phyloP scores from a whole-genome alignment of 1,140 invertebrate genomes.

The Aphis craccivora region DNA sequence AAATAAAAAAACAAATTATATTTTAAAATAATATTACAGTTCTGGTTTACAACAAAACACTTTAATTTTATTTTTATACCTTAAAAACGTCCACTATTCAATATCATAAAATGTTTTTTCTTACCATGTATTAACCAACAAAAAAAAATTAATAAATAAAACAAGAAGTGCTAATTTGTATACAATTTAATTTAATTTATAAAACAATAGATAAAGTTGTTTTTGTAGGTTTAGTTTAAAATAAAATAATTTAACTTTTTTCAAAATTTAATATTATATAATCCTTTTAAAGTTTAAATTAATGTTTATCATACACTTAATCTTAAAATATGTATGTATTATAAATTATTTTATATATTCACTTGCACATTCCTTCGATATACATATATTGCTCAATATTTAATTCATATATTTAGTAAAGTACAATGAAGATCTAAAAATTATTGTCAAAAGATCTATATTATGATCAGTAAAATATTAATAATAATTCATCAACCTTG shows the following conservation, averaged over 20 bases:
- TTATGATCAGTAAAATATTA: not conserved
- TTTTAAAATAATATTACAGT: slow-evolving; percentile 14
- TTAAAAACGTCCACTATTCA: not conserved
- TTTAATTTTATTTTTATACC: not conserved
- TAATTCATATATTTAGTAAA: too few relatives aligned
- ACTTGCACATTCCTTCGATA: not conserved
- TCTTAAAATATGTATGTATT: not conserved
- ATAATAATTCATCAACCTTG: not conserved
- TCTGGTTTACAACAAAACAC: not conserved
- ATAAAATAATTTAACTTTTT: too few relatives aligned
- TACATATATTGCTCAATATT: not conserved
- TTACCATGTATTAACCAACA: not conserved
- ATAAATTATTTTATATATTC: not conserved
- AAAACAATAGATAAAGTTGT: not conserved
- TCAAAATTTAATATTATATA: not conserved
- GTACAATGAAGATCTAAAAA: too few relatives aligned
- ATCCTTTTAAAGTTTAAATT: not conserved
- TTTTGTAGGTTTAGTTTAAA: not conserved
- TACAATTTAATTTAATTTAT: not conserved
- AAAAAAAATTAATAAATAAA: not conserved
- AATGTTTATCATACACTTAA: not conserved
- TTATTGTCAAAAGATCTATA: not conserved
- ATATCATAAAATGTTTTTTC: not conserved
- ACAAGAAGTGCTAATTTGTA: not conserved
- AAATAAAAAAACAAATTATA: slow-evolving; percentile 28